Evolutionary conservation across 2,797 vertebrate species (phyloP).

Genomic region (Coregonus suidteri): DNA sequence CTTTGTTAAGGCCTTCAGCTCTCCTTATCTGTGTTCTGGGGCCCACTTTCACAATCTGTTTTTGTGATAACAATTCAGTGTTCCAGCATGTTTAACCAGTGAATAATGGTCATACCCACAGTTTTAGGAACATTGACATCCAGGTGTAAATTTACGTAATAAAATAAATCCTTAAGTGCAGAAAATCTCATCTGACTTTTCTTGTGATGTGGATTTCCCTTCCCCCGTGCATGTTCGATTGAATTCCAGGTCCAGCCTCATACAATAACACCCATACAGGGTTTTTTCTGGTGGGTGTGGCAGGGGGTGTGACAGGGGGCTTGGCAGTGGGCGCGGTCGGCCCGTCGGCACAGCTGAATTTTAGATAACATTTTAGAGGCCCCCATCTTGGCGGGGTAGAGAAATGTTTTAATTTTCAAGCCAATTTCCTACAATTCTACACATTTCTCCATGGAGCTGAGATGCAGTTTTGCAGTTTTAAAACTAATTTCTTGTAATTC

Average conservation of each 20-base stretch:
- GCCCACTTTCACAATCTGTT: background rate
- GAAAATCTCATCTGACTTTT: background rate
- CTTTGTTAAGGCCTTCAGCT: background rate
- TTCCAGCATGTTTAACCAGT: background rate
- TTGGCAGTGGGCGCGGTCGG: no score
- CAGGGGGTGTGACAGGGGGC: no score
- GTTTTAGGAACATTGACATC: background rate
- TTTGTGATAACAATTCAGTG: slow-evolving; percentile 2
- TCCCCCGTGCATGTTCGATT: background rate
- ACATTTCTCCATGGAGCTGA: no score
- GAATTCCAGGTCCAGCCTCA: background rate
- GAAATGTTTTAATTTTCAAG: no score
- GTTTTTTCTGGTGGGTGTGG: no score
- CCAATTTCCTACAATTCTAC: no score
- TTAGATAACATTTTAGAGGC: no score
- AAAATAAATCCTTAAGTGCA: background rate
- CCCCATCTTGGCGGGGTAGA: no score
- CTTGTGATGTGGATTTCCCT: background rate
- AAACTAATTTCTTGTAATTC: no score
- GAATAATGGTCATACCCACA: background rate
- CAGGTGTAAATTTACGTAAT: background rate
- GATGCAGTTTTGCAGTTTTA: no score
- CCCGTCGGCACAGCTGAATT: no score
- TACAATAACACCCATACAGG: background rate
- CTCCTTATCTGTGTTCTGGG: background rate